Evolutionary conservation across 2,797 vertebrate genomes (phyloP).

Genomic region (Rallus crepitans): DNA sequence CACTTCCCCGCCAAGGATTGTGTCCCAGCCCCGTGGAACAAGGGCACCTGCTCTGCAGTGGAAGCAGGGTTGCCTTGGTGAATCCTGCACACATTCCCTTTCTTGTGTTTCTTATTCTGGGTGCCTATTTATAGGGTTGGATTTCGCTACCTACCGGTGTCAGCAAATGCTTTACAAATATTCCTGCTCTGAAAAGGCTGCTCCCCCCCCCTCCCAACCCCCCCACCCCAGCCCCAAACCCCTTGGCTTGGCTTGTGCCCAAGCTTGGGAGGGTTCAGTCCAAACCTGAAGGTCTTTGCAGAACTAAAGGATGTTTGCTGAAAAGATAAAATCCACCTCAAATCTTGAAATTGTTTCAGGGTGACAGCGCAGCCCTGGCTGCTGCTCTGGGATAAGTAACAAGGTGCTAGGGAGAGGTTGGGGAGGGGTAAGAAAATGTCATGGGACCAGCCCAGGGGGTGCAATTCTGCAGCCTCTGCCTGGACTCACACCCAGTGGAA

Average conservation of each 20-base stretch:
- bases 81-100: background rate
- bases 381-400: background rate
- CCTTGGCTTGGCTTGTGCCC: slow-evolving; percentile 1
- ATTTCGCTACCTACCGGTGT: slow-evolving; percentile 37
- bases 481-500: background rate
- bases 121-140: slow-evolving; percentile 17
- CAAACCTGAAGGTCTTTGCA: background rate
- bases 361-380: background rate
- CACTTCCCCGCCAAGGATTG: background rate
- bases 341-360: background rate
- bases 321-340: background rate
- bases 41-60: background rate
- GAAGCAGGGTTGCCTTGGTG: background rate
- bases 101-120: background rate
- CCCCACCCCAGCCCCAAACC: background rate
- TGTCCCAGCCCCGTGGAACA: background rate
- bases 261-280: background rate
- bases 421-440: background rate
- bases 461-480: background rate
- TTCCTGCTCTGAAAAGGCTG: slow-evolving; percentile 22
- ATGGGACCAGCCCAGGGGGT: background rate
- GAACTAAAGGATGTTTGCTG: background rate
- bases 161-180: slow-evolving; percentile 40
- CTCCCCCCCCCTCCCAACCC: background rate
- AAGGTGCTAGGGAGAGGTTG: background rate